Percentiles rank a stretch among this genome's conserved stretches.
phyloP scores from a whole-genome alignment of 2,113 vertebrate species.

The Gambusia holbrooki region DNA sequence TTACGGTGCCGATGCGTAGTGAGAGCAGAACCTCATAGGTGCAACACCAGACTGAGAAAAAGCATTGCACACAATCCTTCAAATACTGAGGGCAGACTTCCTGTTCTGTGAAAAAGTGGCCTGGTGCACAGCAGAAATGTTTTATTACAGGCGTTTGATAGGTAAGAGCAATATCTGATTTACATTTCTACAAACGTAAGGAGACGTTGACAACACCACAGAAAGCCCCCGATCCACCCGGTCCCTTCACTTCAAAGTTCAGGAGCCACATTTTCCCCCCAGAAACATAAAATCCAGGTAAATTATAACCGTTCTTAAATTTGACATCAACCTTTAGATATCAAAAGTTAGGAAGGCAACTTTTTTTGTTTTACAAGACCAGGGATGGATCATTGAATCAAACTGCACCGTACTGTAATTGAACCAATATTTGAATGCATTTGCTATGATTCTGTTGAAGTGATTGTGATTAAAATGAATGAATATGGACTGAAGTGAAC shows the following conservation, averaged over 20 bases:
- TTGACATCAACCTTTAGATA: neutral
- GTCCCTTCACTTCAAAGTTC: no score
- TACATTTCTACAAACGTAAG: neutral
- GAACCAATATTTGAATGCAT: neutral
- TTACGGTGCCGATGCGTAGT: neutral
- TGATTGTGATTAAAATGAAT: no score
- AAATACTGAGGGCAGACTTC: neutral
- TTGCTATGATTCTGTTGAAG: neutral
- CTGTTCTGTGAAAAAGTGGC: neutral
- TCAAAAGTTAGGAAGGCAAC: neutral
- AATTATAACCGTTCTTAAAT: neutral
- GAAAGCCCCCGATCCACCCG: no score
- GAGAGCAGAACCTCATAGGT: neutral
- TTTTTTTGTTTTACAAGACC: neutral
- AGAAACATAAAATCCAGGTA: neutral
- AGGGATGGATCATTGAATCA: neutral
- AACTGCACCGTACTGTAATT: neutral
- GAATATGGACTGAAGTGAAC: neutral
- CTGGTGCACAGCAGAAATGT: neutral
- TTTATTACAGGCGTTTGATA: neutral
- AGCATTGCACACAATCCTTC: neutral
- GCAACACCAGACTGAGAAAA: neutral
- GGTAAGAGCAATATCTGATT: neutral
- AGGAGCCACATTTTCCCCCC: neutral
- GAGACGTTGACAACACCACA: no score